Evolutionary conservation across 2,797 vertebrate species (phyloP).

Genomic region (Glossophaga mutica): DNA sequence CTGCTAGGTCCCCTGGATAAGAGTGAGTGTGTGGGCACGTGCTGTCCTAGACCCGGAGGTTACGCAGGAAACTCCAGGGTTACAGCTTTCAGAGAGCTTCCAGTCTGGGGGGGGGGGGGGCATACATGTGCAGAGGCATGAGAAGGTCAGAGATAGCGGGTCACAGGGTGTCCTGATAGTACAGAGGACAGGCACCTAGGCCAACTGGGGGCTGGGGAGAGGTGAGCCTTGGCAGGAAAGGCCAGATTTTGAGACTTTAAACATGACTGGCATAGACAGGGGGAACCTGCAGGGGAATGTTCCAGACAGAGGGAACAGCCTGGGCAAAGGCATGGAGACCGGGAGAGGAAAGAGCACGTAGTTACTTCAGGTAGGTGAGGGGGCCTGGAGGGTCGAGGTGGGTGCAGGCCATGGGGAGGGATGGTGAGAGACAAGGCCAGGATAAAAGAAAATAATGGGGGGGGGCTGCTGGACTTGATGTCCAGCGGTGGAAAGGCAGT

Average conservation of each 20-base stretch:
- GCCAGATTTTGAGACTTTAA: neutral
- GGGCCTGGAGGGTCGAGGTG: neutral
- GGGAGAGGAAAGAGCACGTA: neutral
- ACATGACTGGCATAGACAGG: too few relatives aligned
- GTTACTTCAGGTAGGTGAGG: neutral
- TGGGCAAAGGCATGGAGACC: neutral
- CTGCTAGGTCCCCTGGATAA: neutral
- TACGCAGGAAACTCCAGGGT: neutral
- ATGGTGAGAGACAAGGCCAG: neutral
- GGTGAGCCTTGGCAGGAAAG: neutral
- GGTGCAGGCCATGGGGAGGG: neutral
- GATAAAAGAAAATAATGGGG: neutral
- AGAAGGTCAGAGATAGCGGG: neutral
- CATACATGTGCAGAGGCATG: neutral
- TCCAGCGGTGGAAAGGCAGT: neutral
- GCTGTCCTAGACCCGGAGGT: neutral
- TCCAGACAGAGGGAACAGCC: neutral
- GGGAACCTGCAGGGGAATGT: neutral
- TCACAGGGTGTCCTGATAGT: neutral
- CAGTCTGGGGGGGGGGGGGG: too few relatives aligned
- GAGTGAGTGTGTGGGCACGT: neutral
- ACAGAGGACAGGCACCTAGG: neutral
- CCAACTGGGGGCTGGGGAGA: too few relatives aligned
- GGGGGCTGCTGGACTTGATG: neutral
- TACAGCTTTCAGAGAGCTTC: neutral